Conservation (phyloP, 2,113 vertebrate species). For the Antechinus flavipes region DNA sequence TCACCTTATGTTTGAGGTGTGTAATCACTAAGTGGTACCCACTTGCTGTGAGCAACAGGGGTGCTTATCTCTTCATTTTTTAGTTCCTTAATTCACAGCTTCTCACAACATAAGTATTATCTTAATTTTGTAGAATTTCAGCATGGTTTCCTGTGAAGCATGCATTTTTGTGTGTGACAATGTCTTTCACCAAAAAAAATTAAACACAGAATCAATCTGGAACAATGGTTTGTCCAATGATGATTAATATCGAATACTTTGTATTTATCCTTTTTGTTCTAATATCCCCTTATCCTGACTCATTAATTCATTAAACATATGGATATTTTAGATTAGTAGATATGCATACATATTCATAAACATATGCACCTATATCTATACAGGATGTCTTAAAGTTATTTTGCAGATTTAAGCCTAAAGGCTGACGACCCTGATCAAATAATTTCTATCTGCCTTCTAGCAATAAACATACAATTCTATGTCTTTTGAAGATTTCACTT, state of each 20-base stretch:
- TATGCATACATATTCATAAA: background rate
- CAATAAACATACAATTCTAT: background rate
- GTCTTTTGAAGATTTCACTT: background rate
- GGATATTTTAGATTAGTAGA: background rate
- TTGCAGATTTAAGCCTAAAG: background rate
- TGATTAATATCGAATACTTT: background rate
- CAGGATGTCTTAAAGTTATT: background rate
- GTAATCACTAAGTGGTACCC: background rate
- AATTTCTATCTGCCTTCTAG: background rate
- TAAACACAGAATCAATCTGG: background rate
- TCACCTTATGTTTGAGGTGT: slow-evolving; percentile 1
- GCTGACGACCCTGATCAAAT: background rate
- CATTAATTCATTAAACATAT: background rate
- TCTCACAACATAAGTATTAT: background rate
- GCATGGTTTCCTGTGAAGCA: background rate
- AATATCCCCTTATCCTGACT: background rate
- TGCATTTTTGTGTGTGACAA: no score
- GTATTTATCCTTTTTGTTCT: background rate
- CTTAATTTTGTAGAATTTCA: background rate
- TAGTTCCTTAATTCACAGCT: background rate
- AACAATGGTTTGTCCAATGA: background rate
- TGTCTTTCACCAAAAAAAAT: background rate
- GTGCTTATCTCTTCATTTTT: background rate
- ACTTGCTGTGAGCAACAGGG: background rate
- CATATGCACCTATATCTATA: background rate